Base-by-base conservation (phyloP, 2,888 invertebrate genomes). In the Apodemia zela region DNA sequence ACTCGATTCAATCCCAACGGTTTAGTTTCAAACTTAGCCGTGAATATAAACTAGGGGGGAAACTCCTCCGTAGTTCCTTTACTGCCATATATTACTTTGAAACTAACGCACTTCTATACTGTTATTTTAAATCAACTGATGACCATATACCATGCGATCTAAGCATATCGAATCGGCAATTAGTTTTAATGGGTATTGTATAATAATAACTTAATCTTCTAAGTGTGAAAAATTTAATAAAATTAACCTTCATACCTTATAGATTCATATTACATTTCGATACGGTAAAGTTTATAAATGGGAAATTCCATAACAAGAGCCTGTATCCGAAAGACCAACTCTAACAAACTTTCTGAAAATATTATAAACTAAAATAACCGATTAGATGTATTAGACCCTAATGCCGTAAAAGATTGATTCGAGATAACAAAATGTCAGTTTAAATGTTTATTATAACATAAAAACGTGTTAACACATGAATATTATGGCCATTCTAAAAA, bases 1-100 rank as follows among this genome's bases (percentile, higher is more conserved):
- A 85, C 84, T 74, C 71, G 69, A 69, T 70, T 68, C 73, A 69
- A 72, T 73, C 75, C 75, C 72, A 71, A 73, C 75, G 75, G 72
- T 76, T 77, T 75, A 77, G 74, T 80, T 80, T 75, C 74, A 77
- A 87, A 87, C 80, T 87, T 82, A 80, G 81, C 73, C 71, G 73
- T 72, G 74, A 78, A 80, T 79, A 84, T 82, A 81, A 85, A 87
- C 85, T 81, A 81, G 82, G 87, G 87, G 54, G 84, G 79, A 81
- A 42, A 79, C 77, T 79, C 71, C 77, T 73, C 72, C 75, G 73
- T 73, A 75, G 72, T 71, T 72, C 71, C 70, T 69, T 70, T 69
- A 69, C 42, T 71, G 67, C 69, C 64, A 68, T 64, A 74, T 75
- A 76, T 79, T 79, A 80, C 75, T 80, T 75, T 68, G 71, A 77